Evolutionary conservation across 2,797 vertebrate genomes (phyloP).

Genomic region (Semotilus atromaculatus): DNA sequence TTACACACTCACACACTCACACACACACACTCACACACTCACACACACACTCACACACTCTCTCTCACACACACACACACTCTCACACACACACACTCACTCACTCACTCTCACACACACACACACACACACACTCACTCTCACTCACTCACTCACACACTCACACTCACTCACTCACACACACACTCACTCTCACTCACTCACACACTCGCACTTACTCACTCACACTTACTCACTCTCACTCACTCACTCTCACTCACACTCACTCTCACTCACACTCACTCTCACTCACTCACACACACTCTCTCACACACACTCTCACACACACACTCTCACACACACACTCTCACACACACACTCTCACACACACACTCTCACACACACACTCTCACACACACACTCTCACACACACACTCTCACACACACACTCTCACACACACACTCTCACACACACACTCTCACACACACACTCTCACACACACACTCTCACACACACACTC

Average conservation of each 20-base stretch:
- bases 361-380: background rate
- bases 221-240: no score
- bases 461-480: no score
- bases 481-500: background rate
- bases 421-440: background rate
- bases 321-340: rapidly evolving
- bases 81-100: no score
- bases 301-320: no score
- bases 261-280: no score
- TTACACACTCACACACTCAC: background rate
- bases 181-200: background rate
- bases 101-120: no score
- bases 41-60: rapidly evolving
- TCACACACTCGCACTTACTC: background rate
- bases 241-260: no score
- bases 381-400: no score
- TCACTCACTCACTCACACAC: background rate
- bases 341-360: background rate
- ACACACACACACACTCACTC: no score
- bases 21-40: background rate
- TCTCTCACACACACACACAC: no score
- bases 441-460: background rate
- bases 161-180: background rate
- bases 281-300: rapidly evolving
- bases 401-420: no score